These are phyloP conservation scores for Dryocosmus kuriphilus DNA, from an alignment of 2,888 invertebrate species.

Conservation along the genomic window DNA sequence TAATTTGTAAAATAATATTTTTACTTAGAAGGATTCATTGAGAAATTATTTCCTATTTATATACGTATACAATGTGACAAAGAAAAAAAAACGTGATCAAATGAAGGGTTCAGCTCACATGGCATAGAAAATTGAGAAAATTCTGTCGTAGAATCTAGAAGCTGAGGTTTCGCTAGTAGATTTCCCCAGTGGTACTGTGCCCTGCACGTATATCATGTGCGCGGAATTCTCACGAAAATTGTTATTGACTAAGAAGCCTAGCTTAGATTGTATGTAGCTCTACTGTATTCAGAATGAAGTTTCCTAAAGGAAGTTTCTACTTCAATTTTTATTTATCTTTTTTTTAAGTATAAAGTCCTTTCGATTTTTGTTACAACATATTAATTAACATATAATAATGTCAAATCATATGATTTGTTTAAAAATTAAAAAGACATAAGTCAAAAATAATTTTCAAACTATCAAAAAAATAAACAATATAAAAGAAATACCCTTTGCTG, in stretches of 20 bases:
- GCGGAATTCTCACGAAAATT: constrained; percentile 19
- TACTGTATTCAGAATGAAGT: background rate
- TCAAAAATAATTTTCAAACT: too few relatives aligned
- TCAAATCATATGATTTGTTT: too few relatives aligned
- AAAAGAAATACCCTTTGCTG: too few relatives aligned
- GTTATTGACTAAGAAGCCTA: constrained; percentile 26
- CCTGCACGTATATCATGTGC: constrained; percentile 15
- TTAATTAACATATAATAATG: too few relatives aligned
- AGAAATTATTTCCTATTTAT: background rate
- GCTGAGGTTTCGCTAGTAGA: constrained; percentile 17
- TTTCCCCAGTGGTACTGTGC: constrained; percentile 28
- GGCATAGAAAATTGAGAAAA: constrained; percentile 12
- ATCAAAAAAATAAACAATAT: too few relatives aligned
- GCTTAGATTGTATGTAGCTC: background rate
- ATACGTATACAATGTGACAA: background rate
- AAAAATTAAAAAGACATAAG: too few relatives aligned
- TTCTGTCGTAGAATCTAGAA: constrained; percentile 19
- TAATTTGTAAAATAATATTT: background rate
- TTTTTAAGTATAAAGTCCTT: too few relatives aligned
- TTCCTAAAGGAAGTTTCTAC: background rate
- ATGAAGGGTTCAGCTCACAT: background rate
- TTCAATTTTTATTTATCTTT: background rate
- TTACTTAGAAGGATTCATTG: background rate
- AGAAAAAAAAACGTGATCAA: background rate
- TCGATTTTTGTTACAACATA: too few relatives aligned